These are phyloP conservation scores for Melanargia galathea DNA, from an alignment of 2,888 invertebrate species.

Conservation along the genomic window DNA sequence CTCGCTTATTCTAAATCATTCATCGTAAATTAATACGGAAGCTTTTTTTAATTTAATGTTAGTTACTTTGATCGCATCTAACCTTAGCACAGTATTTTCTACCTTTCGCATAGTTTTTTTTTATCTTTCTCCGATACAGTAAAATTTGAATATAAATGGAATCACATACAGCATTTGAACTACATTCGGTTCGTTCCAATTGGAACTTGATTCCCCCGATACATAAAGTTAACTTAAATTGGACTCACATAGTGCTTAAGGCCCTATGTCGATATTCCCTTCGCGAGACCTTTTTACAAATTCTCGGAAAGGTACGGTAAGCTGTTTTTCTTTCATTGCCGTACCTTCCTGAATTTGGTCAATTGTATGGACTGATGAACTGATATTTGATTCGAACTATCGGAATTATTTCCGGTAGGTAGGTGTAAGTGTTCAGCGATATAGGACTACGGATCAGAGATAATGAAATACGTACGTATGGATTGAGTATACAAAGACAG, in stretches of 20 bases:
- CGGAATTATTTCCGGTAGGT: neutral
- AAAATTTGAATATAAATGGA: constrained; percentile 19
- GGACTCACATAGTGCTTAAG: constrained; percentile 16
- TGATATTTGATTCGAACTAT: constrained; percentile 1
- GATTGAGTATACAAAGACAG: too few relatives aligned
- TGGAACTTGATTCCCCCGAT: constrained; percentile 10
- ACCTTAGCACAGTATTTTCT: too few relatives aligned
- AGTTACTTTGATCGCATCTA: too few relatives aligned
- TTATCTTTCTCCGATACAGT: constrained; percentile 11
- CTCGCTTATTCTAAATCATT: too few relatives aligned
- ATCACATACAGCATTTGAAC: constrained; percentile 12
- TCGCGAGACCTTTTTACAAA: constrained; percentile 13
- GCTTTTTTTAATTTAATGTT: too few relatives aligned
- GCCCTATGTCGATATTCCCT: constrained; percentile 13
- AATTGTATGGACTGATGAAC: constrained; percentile 8
- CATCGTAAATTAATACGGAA: too few relatives aligned
- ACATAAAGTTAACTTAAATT: constrained; percentile 26
- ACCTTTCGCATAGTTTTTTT: neutral
- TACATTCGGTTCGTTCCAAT: constrained; percentile 15
- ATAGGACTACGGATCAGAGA: too few relatives aligned
- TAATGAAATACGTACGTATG: too few relatives aligned
- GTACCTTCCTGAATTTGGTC: neutral
- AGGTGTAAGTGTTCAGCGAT: neutral
- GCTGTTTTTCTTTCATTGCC: neutral
- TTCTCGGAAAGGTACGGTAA: neutral